These are phyloP conservation scores for Danio kyathit DNA, from an alignment of 2,797 vertebrate species.

Conservation along the genomic window DNA sequence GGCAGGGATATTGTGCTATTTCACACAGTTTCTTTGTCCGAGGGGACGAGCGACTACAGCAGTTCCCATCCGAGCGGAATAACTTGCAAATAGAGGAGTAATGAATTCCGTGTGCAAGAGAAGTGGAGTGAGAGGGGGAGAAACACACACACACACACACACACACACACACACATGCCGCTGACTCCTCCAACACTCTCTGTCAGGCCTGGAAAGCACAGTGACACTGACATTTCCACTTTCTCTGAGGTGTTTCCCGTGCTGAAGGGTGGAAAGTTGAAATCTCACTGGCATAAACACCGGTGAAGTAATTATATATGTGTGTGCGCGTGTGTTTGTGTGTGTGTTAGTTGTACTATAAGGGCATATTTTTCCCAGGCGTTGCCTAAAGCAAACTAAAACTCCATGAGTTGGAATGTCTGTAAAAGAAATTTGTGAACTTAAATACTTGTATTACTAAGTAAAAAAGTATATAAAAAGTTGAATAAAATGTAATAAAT, in stretches of 20 bases:
- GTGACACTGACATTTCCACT: constrained; percentile 70
- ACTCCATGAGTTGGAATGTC: not conserved
- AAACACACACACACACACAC: constrained; percentile 44
- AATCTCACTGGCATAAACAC: constrained; percentile 29
- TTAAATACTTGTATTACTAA: not conserved
- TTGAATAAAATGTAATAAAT: too few relatives aligned
- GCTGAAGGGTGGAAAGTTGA: constrained; percentile 60
- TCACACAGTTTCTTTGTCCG: constrained; percentile 52
- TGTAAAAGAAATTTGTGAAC: not conserved
- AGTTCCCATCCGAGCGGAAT: constrained; percentile 56
- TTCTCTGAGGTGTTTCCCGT: constrained; percentile 66
- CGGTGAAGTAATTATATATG: not conserved
- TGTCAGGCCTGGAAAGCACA: constrained; percentile 60
- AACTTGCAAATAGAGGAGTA: constrained; percentile 51
- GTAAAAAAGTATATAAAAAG: too few relatives aligned
- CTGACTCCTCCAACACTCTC: constrained; percentile 5
- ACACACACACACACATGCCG: constrained; percentile 48
- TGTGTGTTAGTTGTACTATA: not conserved
- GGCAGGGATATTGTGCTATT: constrained; percentile 61
- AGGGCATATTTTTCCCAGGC: not conserved
- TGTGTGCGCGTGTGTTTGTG: not conserved
- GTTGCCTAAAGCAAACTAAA: constrained; percentile 5
- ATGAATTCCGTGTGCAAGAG: constrained; percentile 60
- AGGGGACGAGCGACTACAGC: constrained; percentile 51
- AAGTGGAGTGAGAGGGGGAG: constrained; percentile 51